A percentile compares a stretch with the other conserved stretches of the same genome.
Evolutionary conservation across 2,888 invertebrate species (phyloP).

Genomic region (Eristalis intricaria): DNA sequence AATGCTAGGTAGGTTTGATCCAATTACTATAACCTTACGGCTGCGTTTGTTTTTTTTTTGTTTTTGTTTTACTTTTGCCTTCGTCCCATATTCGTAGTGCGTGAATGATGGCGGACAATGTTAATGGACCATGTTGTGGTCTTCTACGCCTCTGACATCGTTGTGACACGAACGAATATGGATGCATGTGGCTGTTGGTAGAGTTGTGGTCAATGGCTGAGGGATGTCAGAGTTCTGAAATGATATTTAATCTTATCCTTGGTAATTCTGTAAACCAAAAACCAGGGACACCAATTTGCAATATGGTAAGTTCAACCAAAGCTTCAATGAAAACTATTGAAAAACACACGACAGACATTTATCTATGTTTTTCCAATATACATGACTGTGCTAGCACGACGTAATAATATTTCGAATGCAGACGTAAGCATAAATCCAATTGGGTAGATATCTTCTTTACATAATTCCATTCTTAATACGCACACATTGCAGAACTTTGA

Average conservation of each 20-base stretch:
- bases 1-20: conserved; percentile 54
- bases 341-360: too few species aligned
- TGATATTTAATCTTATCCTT: too few species aligned
- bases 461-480: neutral
- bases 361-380: too few species aligned
- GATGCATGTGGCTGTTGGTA: too few species aligned
- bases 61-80: conserved; percentile 7
- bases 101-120: conserved; percentile 58
- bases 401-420: neutral
- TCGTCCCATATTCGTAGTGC: conserved; percentile 5
- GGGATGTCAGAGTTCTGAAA: too few species aligned
- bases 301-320: too few species aligned
- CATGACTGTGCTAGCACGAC: neutral
- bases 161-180: too few species aligned
- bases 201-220: too few species aligned
- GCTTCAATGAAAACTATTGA: too few species aligned
- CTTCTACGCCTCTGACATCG: neutral
- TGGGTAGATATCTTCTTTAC: neutral
- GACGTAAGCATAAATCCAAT: neutral
- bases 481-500: neutral
- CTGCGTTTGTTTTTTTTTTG: neutral
- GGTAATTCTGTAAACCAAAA: too few species aligned
- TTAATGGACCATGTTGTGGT: conserved; percentile 62
- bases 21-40: conserved; percentile 49
- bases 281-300: too few species aligned